Evolutionary conservation across 2,113 vertebrate species (phyloP).

Genomic region (Trogon melanurus): DNA sequence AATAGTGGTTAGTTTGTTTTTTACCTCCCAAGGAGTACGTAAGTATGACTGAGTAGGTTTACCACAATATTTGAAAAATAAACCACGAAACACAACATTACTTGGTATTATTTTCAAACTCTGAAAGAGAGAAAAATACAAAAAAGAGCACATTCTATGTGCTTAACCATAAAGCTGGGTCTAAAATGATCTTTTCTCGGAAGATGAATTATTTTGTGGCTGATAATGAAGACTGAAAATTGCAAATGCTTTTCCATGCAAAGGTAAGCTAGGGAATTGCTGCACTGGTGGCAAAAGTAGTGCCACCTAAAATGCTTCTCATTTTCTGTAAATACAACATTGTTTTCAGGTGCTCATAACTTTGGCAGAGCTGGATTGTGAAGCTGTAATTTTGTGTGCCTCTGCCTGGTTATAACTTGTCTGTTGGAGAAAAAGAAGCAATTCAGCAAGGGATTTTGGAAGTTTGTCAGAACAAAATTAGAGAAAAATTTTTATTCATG

Average conservation of each 20-base stretch:
- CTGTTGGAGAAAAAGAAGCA: neutral
- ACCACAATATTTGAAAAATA: neutral
- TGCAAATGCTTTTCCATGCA: neutral
- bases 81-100: neutral
- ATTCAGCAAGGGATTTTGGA: neutral
- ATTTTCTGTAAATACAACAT: neutral
- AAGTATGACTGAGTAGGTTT: slow-evolving; percentile 56
- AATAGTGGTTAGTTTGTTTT: slow-evolving; percentile 57
- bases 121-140: slow-evolving; percentile 39
- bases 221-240: neutral
- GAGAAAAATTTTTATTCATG: neutral
- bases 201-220: slow-evolving; percentile 3
- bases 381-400: neutral
- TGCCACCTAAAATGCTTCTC: neutral
- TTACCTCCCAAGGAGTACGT: slow-evolving; percentile 61
- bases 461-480: neutral
- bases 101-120: slow-evolving; percentile 45
- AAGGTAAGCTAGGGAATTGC: neutral
- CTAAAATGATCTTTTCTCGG: slow-evolving; percentile 35
- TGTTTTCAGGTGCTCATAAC: neutral
- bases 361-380: neutral
- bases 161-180: slow-evolving; percentile 42
- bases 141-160: neutral
- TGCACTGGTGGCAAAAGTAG: neutral
- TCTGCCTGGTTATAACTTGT: neutral